Base-by-base conservation (phyloP, 2,797 vertebrate species). In the Syncerus caffer region DNA sequence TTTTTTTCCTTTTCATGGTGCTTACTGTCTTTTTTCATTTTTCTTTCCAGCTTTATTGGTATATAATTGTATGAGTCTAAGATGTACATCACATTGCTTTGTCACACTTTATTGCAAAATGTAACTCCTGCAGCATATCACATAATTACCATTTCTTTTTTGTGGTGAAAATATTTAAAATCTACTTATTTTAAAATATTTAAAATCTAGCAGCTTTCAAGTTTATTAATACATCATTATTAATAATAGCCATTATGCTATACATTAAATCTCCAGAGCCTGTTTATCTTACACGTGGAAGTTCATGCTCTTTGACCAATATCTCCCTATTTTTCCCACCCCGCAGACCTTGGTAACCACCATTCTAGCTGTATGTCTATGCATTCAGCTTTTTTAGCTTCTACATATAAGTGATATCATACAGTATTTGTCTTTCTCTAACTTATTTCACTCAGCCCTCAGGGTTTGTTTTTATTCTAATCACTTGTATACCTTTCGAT, bases 151-250 rank as follows among this genome's bases (percentile, higher is more conserved):
- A 16, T 85, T 55, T 92, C 23, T 90, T 85, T 90, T 45, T 80
- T 67, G 50, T 85, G n/a, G 42, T 93, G 21, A 51, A 50, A 58
- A 14, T 74, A 42, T 58, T 80, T 96, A 79, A 90, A 42, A 51
- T 93, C 42, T 93, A 53, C 13, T 62, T 47, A 47, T 47, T 47
- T 47, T 47, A 47, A 47, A 47, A 47, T 47, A 47, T 62, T 78
- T 95, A 83, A 88, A 47, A 47, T 93, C 34, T 92, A 34, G 42
- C 74, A 93, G 29, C 47, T 85, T 96, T 85, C 27, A 90, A n/a
- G 4, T 64, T 34, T 80, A 21, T 71, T 45, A 38, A 57, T 85
- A 67, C 15, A 71, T 47, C 55, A 13, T 86, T 86, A 58, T 27
- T 96, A 21, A 57, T n/a, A 90, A 13, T 58, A 67, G 53, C 67